Evolutionary conservation across 2,113 vertebrate species (phyloP), one percentile per base, ranked within the genome.

Genomic region (Pelusios castaneus): DNA sequence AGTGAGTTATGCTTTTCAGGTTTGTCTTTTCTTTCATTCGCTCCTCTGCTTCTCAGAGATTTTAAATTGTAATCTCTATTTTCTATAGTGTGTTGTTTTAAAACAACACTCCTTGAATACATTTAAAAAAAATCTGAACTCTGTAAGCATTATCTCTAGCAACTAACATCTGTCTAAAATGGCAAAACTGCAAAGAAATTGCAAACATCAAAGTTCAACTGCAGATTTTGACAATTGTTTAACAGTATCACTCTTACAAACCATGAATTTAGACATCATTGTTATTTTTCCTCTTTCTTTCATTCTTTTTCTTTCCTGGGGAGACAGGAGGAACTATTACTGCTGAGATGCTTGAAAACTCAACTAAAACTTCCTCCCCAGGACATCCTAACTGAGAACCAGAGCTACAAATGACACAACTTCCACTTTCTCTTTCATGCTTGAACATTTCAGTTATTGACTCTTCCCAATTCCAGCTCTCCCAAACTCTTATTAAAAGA

Each of bases 121-220:
- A 63, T 91, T 95, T 94, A 75, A 93, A 80, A 93, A 80, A 96
- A 80, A 4, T 49, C 49, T n/a, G 78, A 83, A 83, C 55, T 89
- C n/a, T 63, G 12, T 80, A 88, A 85, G 43, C 79, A 81, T 89
- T 92, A 81, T 94, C 73, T 89, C 11, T 93, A 91, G 43, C 29
- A 43, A 38, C 73, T 52, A 91, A 80, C 89, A 95, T 93, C 84
- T 97, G 88, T 95, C 67, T 81, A 54, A 95, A 92, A 92, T 93
- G 86, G 55, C 49, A 87, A 90, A 73, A 87, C 51, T 93, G 79
- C 89, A 89, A 93, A n/a, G 25, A 47, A 89, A 89, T 54, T 84
- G 16, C 34, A 79, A 34, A 58, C 93, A 19, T 89, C 95, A 91
- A 85, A 92, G 87, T 91, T 94, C 67, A 85, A 3, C 84, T 93